These are phyloP conservation scores for Drosophila atroscutellata DNA, from an alignment of 2,888 invertebrate genomes.

Conservation along the genomic window DNA sequence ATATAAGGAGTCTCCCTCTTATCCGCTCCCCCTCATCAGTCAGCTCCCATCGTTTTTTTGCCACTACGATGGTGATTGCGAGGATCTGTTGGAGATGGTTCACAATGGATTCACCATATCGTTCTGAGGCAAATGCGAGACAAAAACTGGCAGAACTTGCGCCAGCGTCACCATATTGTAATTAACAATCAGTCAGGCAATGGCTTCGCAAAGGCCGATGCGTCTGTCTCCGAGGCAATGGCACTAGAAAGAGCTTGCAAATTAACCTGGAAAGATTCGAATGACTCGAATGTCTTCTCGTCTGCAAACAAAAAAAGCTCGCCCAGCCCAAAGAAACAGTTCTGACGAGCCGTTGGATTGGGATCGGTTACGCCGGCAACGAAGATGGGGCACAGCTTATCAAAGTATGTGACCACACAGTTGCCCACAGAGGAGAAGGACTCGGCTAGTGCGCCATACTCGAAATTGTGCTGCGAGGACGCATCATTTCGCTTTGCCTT, in stretches of 20 bases:
- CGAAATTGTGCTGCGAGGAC: conserved; percentile 89
- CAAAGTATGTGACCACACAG: conserved; percentile 87
- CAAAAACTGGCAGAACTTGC: too few relatives aligned
- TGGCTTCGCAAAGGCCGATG: too few relatives aligned
- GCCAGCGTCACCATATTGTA: too few relatives aligned
- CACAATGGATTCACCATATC: too few relatives aligned
- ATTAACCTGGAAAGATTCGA: conserved; percentile 66
- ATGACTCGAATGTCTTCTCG: conserved; percentile 87
- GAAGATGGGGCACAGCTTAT: conserved; percentile 88
- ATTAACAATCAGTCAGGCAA: too few relatives aligned
- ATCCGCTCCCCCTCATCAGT: background rate
- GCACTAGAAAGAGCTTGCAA: too few relatives aligned
- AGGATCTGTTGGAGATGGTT: too few relatives aligned
- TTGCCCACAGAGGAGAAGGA: conserved; percentile 88
- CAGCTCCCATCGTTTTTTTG: background rate
- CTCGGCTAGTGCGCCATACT: conserved; percentile 90
- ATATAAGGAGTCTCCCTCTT: background rate
- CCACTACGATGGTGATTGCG: too few relatives aligned
- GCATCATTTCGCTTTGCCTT: conserved; percentile 86
- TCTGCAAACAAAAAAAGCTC: conserved; percentile 89
- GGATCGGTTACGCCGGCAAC: conserved; percentile 87
- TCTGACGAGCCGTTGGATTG: conserved; percentile 90
- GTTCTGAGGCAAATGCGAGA: too few relatives aligned
- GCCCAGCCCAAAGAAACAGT: conserved; percentile 91
- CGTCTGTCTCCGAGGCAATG: too few relatives aligned